Conservation (phyloP, 2,113 vertebrate genomes). For the Pseudorhombus dupliciocellatus region DNA sequence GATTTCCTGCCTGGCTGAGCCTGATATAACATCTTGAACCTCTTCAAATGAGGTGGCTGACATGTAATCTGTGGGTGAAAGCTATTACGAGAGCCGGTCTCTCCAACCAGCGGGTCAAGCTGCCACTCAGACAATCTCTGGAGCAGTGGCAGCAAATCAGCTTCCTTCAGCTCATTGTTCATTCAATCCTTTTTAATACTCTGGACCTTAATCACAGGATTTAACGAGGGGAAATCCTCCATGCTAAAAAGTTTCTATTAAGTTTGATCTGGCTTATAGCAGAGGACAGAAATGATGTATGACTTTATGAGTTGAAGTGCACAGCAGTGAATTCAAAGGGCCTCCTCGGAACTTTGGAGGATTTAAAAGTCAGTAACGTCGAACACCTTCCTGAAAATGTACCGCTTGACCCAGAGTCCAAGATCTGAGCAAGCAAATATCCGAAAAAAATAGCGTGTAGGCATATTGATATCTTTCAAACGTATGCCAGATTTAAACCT, state of each 20-base stretch:
- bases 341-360: too few species aligned
- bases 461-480: too few species aligned
- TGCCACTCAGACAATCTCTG: background rate
- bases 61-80: constrained; percentile 7
- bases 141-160: background rate
- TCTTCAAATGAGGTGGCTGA: constrained; percentile 7
- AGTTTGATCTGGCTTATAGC: constrained; percentile 34
- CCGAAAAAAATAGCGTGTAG: too few species aligned
- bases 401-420: too few species aligned
- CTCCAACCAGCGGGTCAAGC: background rate
- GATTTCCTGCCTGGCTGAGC: background rate
- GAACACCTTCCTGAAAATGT: too few species aligned
- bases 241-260: constrained; percentile 24
- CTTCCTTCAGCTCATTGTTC: constrained; percentile 19
- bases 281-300: constrained; percentile 19
- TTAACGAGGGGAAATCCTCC: constrained; percentile 21
- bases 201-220: constrained; percentile 16
- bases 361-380: too few species aligned
- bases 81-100: background rate
- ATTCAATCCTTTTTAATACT: constrained; percentile 29
- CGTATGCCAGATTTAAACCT: too few species aligned
- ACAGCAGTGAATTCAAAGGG: constrained; percentile 10
- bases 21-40: background rate
- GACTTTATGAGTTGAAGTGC: constrained; percentile 18
- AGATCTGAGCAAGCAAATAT: too few species aligned